phyloP scores from a whole-genome alignment of 2,797 vertebrate genomes.

The Somateria mollissima region DNA sequence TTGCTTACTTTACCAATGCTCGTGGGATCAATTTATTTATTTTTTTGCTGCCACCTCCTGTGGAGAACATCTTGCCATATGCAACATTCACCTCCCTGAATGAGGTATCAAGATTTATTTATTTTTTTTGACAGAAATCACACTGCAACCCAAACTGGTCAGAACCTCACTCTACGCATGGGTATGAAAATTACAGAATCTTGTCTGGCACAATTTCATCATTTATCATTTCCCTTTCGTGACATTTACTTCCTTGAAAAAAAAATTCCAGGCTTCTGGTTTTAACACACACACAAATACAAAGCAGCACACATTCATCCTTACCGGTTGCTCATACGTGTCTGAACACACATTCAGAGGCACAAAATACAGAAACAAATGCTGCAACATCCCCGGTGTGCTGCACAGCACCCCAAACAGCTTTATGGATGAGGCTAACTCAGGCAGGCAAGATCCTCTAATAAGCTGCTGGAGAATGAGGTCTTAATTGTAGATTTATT shows the following conservation, averaged over 20 bases:
- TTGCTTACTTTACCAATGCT: slow-evolving; percentile 40
- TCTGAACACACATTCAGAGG: neutral
- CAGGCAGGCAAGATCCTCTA: neutral
- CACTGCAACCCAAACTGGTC: neutral
- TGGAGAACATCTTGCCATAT: slow-evolving; percentile 27
- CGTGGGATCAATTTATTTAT: neutral
- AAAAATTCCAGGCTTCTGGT: neutral
- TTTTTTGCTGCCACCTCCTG: neutral
- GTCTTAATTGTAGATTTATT: slow-evolving; percentile 35
- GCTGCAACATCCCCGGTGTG: neutral
- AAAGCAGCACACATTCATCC: neutral
- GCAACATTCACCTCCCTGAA: slow-evolving; percentile 13
- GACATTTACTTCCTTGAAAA: neutral
- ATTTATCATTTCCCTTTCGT: neutral
- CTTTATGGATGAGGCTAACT: neutral
- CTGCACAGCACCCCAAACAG: neutral
- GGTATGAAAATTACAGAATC: neutral
- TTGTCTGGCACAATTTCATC: neutral
- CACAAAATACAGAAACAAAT: neutral
- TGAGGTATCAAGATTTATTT: neutral
- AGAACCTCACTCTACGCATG: neutral
- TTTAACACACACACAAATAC: neutral
- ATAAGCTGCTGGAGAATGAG: neutral
- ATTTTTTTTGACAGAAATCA: slow-evolving; percentile 28
- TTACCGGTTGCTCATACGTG: neutral